Evolutionary conservation across 2,888 invertebrate species (phyloP), one percentile per base, ranked within the genome.

Genomic region (Synergus umbraculus): DNA sequence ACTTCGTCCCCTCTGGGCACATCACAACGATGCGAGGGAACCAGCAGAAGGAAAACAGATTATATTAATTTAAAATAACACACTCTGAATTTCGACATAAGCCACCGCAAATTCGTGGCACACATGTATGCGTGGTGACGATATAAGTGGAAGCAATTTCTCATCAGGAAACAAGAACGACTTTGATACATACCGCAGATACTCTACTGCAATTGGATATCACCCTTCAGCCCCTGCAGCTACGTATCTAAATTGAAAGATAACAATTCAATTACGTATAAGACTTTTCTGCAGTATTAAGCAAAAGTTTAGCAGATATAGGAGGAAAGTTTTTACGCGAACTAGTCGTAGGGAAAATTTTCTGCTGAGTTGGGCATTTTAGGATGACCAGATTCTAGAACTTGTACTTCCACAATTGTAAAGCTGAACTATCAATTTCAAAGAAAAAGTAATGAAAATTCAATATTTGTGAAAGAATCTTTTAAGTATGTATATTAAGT

Each of bases 11-110:
- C 29, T 29, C 37, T 73, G 37, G 37, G 73, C n/a, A 37, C 37
- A 69, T 37, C n/a, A 29, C 77, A 76, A 69, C 49, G 81, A 83
- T 83, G 76, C 78, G 77, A 82, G 76, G 77, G 82, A 81, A 79
- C 69, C 49, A 76, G 76, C 81, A 69, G 67, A 82, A 80, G 65
- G 81, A 85, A 87, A 89, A 87, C 86, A 86, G 86, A 88, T 89
- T 87, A 87, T 85, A 87, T 87, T 87, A 88, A 88, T 89, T 86
- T 86, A 83, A 87, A 87, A 84, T 85, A 89, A 89, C 86, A 87
- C 85, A 85, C 84, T 85, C 83, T 73, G 80, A 79, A 84, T 85
- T 85, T 81, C 82, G 66, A 80, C 58, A 78, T 84, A 84, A 86
- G 83, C 84, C 64, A 65, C 77, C 83, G 81, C 83, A 83, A 87